A percentile compares a stretch with the other conserved stretches of the same genome.
Evolutionary conservation across 2,888 invertebrate species (phyloP).

Genomic region (Parasteatoda lunata): DNA sequence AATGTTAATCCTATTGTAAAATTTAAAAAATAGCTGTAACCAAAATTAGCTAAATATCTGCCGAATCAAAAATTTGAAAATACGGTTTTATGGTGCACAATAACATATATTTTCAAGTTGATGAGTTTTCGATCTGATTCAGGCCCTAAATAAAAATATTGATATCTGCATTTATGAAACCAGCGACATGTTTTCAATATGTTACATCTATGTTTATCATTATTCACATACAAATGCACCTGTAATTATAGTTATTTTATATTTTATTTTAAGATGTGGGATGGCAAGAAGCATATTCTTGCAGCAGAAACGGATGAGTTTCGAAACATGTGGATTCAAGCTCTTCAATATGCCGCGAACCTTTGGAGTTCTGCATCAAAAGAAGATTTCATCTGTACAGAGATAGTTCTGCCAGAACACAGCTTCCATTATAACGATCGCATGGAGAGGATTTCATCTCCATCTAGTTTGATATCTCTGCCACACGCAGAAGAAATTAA

Average conservation of each 20-base stretch:
- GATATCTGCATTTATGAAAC: too few relatives aligned
- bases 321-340: constrained; percentile 92
- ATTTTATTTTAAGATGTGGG: constrained; percentile 82
- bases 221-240: neutral
- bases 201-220: too few relatives aligned
- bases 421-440: constrained; percentile 26
- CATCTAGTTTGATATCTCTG: constrained; percentile 49
- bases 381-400: constrained; percentile 48
- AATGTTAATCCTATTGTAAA: too few relatives aligned
- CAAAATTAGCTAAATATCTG: too few relatives aligned
- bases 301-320: constrained; percentile 94
- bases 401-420: constrained; percentile 52
- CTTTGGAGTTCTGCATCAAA: constrained; percentile 55
- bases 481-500: neutral
- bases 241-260: neutral
- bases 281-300: constrained; percentile 84
- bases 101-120: too few relatives aligned
- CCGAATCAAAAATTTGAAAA: too few relatives aligned
- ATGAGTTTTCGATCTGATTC: too few relatives aligned
- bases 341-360: constrained; percentile 83
- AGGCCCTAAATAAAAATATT: too few relatives aligned
- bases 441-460: constrained; percentile 10
- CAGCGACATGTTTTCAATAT: too few relatives aligned
- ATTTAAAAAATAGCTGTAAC: too few relatives aligned
- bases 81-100: too few relatives aligned